These are phyloP conservation scores for Callyntrura guangdongensis DNA, from an alignment of 2,888 invertebrate genomes.

Conservation along the genomic window DNA sequence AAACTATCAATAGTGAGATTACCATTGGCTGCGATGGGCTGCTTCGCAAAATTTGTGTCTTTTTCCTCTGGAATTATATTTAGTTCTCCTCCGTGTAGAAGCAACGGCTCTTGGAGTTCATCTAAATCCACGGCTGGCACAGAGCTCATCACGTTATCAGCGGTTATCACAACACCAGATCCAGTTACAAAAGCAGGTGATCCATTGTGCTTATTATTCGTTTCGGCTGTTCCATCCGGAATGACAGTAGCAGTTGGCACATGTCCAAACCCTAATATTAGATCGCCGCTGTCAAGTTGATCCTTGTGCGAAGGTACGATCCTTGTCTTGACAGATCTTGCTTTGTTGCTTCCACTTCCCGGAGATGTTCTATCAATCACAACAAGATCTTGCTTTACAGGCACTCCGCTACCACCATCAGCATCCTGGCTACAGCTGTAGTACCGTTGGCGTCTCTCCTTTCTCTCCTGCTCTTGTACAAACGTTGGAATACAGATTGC, in stretches of 20 bases:
- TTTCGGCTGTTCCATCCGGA: slow-evolving; percentile 31
- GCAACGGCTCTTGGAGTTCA: slow-evolving; percentile 18
- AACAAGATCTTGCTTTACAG: slow-evolving; percentile 53
- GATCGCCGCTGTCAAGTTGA: slow-evolving; percentile 48
- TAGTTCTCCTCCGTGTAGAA: slow-evolving; percentile 30
- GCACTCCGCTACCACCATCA: slow-evolving; percentile 40
- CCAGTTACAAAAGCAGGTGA: neutral
- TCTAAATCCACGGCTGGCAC: slow-evolving; percentile 4
- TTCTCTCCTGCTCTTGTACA: slow-evolving; percentile 87
- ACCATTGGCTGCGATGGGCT: neutral
- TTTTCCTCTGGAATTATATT: slow-evolving; percentile 74
- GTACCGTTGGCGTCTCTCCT: slow-evolving; percentile 72
- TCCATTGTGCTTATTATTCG: slow-evolving; percentile 1
- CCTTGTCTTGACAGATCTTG: slow-evolving; percentile 47
- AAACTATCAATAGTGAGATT: slow-evolving; percentile 42
- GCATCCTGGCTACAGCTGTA: slow-evolving; percentile 68
- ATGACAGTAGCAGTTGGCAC: neutral
- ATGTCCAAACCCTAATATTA: slow-evolving; percentile 36
- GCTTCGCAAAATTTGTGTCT: slow-evolving; percentile 50
- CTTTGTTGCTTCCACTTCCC: slow-evolving; percentile 56
- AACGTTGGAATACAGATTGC: slow-evolving; percentile 94
- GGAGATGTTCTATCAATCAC: slow-evolving; percentile 60
- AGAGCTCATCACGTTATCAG: slow-evolving; percentile 46
- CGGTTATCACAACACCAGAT: slow-evolving; percentile 33
- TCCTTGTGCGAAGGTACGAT: slow-evolving; percentile 44